Percentiles rank a stretch among this genome's conserved stretches.
Evolutionary conservation across 1,140 invertebrate genomes (phyloP).

Genomic region (Pristionchus pacificus): DNA sequence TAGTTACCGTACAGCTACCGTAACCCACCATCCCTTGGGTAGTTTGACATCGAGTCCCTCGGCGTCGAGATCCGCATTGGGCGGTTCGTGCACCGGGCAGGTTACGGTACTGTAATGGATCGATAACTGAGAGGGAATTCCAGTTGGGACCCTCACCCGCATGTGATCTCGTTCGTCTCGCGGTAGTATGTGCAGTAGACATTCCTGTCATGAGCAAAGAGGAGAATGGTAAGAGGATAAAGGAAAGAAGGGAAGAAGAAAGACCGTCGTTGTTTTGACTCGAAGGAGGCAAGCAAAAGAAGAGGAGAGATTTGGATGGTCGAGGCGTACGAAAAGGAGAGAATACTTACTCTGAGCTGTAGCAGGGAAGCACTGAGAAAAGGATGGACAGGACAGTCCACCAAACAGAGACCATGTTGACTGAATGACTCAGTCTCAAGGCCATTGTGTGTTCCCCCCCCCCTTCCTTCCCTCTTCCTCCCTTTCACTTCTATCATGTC

Average conservation of each 20-base stretch:
- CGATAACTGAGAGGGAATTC: constrained; percentile 6
- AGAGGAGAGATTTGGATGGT: neutral
- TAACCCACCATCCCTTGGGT: constrained; percentile 48
- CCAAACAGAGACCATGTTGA: neutral
- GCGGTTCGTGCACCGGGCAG: constrained; percentile 45
- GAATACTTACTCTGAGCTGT: too few relatives aligned
- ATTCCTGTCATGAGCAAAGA: constrained; percentile 38
- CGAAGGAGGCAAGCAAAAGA: neutral
- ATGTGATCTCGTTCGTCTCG: constrained; percentile 50
- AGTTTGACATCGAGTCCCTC: constrained; percentile 50
- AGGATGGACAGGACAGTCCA: too few relatives aligned
- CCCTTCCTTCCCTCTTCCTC: neutral
- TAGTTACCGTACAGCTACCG: constrained; percentile 26
- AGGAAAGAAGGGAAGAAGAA: too few relatives aligned
- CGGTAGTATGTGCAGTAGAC: constrained; percentile 53
- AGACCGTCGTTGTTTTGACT: neutral
- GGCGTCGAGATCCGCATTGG: constrained; percentile 37
- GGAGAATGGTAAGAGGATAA: too few relatives aligned
- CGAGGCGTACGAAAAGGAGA: neutral
- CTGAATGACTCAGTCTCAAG: too few relatives aligned
- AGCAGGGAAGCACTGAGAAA: neutral
- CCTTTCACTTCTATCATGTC: too few relatives aligned
- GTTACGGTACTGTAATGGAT: constrained; percentile 43
- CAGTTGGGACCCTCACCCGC: constrained; percentile 44
- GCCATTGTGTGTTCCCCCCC: neutral